Evolutionary conservation across 2,888 invertebrate species (phyloP).

Genomic region (Pyrrhosoma nymphula): DNA sequence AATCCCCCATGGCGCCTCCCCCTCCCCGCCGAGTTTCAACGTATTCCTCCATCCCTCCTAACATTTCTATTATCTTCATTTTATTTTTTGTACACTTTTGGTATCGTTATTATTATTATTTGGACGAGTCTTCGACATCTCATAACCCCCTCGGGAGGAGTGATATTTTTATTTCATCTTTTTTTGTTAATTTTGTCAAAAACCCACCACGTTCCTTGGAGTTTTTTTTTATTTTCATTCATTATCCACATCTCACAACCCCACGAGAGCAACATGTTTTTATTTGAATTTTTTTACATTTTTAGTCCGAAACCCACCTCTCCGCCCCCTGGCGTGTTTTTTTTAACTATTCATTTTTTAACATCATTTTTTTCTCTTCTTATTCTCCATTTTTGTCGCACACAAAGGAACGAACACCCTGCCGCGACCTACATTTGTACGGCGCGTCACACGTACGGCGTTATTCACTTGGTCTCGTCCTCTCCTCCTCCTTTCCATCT

Average conservation of each 20-base stretch:
- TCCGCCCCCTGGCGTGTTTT: background rate
- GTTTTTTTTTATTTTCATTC: background rate
- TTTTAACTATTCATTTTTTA: no score
- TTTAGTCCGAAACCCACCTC: background rate
- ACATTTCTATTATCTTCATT: background rate
- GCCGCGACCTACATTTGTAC: slow-evolving; percentile 24
- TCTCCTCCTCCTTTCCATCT: background rate
- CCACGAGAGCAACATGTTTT: no score
- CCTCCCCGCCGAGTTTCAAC: no score
- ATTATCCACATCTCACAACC: no score
- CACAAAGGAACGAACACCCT: background rate
- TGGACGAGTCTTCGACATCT: background rate
- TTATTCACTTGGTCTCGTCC: slow-evolving; percentile 17
- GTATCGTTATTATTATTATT: background rate
- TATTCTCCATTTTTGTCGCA: background rate
- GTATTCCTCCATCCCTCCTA: background rate
- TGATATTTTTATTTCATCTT: no score
- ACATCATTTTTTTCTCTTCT: background rate
- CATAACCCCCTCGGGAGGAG: background rate
- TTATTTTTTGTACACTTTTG: background rate
- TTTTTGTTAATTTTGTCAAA: no score
- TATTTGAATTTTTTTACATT: no score
- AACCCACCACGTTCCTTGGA: background rate
- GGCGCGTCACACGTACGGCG: background rate
- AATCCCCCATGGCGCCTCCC: background rate